phyloP scores from a whole-genome alignment of 1,140 invertebrate genomes.

The Anastrepha obliqua region DNA sequence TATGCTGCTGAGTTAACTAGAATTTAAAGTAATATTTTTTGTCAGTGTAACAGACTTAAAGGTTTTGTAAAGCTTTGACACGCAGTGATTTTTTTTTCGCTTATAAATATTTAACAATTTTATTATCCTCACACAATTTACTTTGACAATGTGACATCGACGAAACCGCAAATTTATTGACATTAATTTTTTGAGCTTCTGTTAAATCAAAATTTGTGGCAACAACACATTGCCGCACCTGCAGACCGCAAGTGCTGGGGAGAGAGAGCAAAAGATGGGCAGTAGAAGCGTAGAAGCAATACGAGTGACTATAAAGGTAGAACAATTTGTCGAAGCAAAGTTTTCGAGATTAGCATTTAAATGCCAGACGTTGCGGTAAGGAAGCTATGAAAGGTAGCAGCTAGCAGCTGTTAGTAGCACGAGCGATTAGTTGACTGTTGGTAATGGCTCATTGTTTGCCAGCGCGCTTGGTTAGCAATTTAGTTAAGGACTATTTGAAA shows the following conservation, averaged over 20 bases:
- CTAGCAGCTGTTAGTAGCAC: neutral
- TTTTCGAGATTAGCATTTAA: neutral
- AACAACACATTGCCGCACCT: neutral
- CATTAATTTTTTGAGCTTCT: neutral
- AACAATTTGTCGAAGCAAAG: neutral
- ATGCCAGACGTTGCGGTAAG: conserved; percentile 2
- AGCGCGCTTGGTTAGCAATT: neutral
- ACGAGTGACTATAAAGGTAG: neutral
- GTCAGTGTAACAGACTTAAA: neutral
- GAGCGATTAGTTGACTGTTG: neutral
- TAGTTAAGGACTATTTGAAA: neutral
- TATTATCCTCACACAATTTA: neutral
- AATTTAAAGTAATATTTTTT: neutral
- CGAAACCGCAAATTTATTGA: neutral
- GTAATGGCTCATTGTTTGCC: neutral
- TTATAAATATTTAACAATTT: neutral
- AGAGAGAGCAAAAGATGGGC: neutral
- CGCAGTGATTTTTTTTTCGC: neutral
- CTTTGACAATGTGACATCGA: neutral
- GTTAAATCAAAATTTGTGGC: neutral
- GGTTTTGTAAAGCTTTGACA: neutral
- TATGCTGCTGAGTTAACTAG: too few species aligned
- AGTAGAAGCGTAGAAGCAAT: neutral
- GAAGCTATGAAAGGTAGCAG: neutral
- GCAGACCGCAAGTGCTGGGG: neutral